Conservation (phyloP, 2,113 vertebrate species). For the Motacilla alba region DNA sequence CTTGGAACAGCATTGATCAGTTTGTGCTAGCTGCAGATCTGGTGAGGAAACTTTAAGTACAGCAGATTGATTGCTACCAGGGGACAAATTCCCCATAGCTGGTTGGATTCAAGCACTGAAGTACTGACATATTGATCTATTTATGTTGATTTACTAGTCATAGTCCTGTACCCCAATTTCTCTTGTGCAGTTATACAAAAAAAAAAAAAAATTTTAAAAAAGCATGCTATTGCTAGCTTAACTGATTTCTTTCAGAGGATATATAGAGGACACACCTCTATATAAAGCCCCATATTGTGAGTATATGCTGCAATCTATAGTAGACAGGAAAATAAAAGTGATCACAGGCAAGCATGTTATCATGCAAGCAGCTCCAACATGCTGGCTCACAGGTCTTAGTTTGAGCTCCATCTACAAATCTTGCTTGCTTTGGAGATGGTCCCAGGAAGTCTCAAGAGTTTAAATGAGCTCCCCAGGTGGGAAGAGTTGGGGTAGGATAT, state of each 20-base stretch:
- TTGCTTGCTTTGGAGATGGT: neutral
- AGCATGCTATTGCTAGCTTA: neutral
- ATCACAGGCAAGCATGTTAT: neutral
- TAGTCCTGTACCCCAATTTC: slow-evolving; percentile 15
- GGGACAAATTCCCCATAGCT: slow-evolving; percentile 40
- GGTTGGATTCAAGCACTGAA: slow-evolving; percentile 8
- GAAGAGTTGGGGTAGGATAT: neutral
- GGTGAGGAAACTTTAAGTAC: slow-evolving; percentile 41
- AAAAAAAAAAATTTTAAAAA: neutral
- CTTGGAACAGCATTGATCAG: slow-evolving; percentile 51
- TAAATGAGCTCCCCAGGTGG: neutral
- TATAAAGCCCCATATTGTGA: neutral
- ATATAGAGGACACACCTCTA: neutral
- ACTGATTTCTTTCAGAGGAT: neutral
- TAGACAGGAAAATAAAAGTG: neutral
- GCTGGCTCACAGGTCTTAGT: neutral
- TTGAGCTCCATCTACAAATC: neutral
- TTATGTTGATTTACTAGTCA: slow-evolving; percentile 28
- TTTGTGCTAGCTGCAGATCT: slow-evolving; percentile 22
- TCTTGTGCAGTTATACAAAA: neutral
- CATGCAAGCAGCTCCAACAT: neutral
- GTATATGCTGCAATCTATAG: neutral
- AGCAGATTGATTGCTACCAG: slow-evolving; percentile 45
- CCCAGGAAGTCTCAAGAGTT: neutral
- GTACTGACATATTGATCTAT: slow-evolving; percentile 44